Evolutionary conservation across 2,797 vertebrate genomes (phyloP), one percentile per base, ranked within the genome.

Genomic region (Sebastes variabilis): DNA sequence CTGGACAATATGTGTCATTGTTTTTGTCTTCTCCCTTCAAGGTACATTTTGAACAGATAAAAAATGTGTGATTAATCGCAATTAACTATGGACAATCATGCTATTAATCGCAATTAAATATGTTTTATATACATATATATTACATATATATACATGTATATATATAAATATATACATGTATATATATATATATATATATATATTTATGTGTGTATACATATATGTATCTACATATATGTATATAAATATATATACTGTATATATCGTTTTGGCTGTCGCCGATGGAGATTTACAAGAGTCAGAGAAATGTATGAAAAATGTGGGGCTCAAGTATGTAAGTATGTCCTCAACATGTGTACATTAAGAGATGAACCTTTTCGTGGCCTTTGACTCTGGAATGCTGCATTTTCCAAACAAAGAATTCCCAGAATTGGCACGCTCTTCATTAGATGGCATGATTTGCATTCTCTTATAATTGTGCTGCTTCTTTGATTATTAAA

Each of bases 401-500:
- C 84, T 74, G 84, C 85, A 92, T 95, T 96, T 96, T 86, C 91
- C 91, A 90, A 96, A 96, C 92, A 94, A 94, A 94, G 83, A 93
- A 94, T 95, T 94, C 90, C 88, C 92, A 89, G 92, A 95, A 95
- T 93, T 91, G 89, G 90, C 89, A 87, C 82, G 84, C 91, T 94
- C 93, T 93, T 95, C 93, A 94, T 95, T 96, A 95, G 93, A 93
- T 71, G 82, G 83, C 86, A 86, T 94, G 78, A 96, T 96, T 96
- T 94, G 95, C 96, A 96, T 97, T 95, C 94, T 93, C 91, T 78
- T 88, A 77, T 96, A 96, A 96, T 96, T 96, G 94, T 94, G 91
- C 93, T 93, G 93, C 94, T 96, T 96, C 95, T 96, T 96, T 96
- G 96, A 96, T 96, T 96, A 96, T 95, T 95, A 96, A 96, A 96